Evolutionary conservation across 2,113 vertebrate genomes (phyloP).

Genomic region (Cnemophilus loriae): DNA sequence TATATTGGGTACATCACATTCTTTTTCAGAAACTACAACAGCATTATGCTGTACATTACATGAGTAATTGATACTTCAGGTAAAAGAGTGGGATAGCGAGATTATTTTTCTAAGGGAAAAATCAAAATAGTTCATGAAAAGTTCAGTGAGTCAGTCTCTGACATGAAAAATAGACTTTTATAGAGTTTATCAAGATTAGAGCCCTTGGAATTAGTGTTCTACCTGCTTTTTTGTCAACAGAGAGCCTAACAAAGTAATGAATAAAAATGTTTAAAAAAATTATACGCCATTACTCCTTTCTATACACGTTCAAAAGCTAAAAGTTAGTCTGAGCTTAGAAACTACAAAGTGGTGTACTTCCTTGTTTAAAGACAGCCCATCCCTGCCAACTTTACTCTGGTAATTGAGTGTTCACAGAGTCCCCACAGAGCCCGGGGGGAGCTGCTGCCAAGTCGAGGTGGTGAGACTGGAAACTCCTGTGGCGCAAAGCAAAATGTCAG

Average conservation of each 20-base stretch:
- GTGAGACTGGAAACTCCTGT: not conserved
- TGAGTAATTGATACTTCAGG: not conserved
- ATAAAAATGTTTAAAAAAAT: not conserved
- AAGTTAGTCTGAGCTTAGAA: not conserved
- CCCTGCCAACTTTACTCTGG: not conserved
- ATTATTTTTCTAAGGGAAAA: not conserved
- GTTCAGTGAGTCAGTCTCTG: not conserved
- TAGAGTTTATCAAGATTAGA: not conserved
- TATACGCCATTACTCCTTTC: not conserved
- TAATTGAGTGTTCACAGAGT: not conserved
- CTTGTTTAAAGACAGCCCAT: not conserved
- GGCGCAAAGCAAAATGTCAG: not conserved
- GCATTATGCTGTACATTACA: not conserved
- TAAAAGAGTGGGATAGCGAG: not conserved
- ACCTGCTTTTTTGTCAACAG: not conserved
- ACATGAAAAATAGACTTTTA: not conserved
- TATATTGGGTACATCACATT: not conserved
- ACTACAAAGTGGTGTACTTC: not conserved
- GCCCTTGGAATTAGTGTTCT: not conserved
- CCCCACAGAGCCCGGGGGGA: accelerated
- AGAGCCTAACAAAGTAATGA: not conserved
- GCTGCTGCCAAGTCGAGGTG: accelerated
- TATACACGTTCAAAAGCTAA: not conserved
- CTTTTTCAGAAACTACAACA: not conserved
- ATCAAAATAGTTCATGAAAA: not conserved